A percentile compares a stretch with the other conserved stretches of the same genome.
Conservation (phyloP, 2,888 invertebrate species). For the Scaptomyza cyrtandrae region DNA sequence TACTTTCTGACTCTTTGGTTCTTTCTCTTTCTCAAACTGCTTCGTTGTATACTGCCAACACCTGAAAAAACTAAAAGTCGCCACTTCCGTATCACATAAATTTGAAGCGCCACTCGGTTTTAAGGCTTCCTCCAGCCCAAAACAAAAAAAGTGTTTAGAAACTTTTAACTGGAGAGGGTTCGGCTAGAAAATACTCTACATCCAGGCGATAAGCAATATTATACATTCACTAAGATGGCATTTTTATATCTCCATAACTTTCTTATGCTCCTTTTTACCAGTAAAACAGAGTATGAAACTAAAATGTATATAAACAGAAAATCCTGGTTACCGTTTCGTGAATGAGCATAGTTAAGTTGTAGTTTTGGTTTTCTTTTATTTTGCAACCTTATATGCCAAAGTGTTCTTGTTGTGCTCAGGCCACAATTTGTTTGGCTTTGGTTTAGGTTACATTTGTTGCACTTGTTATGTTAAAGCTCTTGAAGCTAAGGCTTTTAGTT, state of each 20-base stretch:
- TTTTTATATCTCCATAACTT: not conserved
- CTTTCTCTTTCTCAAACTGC: not conserved
- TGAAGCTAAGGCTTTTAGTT: conserved; percentile 55
- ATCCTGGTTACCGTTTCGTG: conserved; percentile 17
- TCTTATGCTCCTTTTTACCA: not conserved
- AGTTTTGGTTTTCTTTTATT: conserved; percentile 10
- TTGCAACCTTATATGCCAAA: conserved; percentile 8
- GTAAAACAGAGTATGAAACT: not conserved
- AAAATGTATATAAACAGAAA: conserved; percentile 30
- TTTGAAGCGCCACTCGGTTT: conserved; percentile 62
- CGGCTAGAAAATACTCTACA: conserved; percentile 3
- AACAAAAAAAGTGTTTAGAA: too few relatives aligned
- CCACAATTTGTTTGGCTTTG: conserved; percentile 58
- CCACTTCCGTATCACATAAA: conserved; percentile 70
- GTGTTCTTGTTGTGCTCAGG: conserved; percentile 33
- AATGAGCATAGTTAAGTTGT: conserved; percentile 1
- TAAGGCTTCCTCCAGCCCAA: conserved; percentile 48
- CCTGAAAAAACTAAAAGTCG: conserved; percentile 70
- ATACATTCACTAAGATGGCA: not conserved
- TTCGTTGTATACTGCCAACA: conserved; percentile 40
- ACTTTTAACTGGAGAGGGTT: not conserved
- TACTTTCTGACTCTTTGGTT: conserved; percentile 1
- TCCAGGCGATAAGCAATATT: not conserved
- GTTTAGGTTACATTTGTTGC: conserved; percentile 32
- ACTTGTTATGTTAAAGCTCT: conserved; percentile 42